phyloP scores from a whole-genome alignment of 2,113 vertebrate genomes.

The Sinocyclocheilus maitianheensis region DNA sequence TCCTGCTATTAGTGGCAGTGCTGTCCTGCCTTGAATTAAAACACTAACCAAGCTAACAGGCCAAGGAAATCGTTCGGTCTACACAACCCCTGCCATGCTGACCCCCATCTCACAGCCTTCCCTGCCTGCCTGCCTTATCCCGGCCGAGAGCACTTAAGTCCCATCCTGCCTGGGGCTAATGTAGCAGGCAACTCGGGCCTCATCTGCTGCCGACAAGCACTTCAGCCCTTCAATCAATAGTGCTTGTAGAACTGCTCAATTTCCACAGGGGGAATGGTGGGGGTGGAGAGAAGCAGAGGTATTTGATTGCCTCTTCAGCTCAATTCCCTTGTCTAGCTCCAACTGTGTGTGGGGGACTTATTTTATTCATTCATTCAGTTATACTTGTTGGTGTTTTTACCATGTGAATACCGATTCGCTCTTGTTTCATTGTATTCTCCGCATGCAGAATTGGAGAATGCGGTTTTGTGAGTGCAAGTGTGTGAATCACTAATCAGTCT shows the following conservation, averaged over 20 bases:
- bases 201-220: constrained; percentile 74
- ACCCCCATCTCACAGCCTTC: too few relatives aligned
- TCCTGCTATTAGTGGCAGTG: too few relatives aligned
- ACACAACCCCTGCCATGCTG: too few relatives aligned
- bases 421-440: constrained; percentile 26
- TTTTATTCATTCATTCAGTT: constrained; percentile 41
- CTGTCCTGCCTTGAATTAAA: too few relatives aligned
- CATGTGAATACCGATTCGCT: constrained; percentile 21
- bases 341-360: constrained; percentile 51
- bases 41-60: too few relatives aligned
- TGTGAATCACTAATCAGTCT: constrained; percentile 79
- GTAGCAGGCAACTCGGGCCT: constrained; percentile 67
- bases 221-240: constrained; percentile 78
- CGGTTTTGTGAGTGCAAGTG: constrained; percentile 34
- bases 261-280: constrained; percentile 65
- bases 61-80: too few relatives aligned
- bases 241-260: constrained; percentile 76
- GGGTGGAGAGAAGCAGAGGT: constrained; percentile 63
- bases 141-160: constrained; percentile 48
- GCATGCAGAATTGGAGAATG: not conserved
- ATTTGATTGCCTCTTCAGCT: constrained; percentile 80
- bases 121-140: constrained; percentile 46
- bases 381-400: constrained; percentile 24
- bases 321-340: constrained; percentile 70
- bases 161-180: constrained; percentile 53